Evolutionary conservation across 2,888 invertebrate species (phyloP).

Genomic region (Drosophila mercatorum): DNA sequence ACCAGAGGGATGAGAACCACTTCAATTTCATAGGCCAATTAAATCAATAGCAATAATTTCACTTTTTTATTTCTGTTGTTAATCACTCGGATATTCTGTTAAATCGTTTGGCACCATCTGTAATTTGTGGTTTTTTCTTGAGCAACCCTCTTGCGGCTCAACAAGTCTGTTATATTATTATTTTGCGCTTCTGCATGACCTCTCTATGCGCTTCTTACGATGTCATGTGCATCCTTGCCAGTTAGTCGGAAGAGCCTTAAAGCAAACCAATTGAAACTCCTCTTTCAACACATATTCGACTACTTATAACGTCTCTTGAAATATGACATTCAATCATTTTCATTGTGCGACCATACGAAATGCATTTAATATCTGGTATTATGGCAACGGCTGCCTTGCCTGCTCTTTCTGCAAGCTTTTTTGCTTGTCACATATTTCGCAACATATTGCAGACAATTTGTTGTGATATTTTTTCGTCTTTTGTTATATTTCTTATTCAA

Average conservation of each 20-base stretch:
- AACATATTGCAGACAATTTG: constrained; percentile 61
- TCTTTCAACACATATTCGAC: constrained; percentile 27
- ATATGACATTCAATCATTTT: constrained; percentile 62
- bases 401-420: not conserved
- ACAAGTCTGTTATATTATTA: too few species aligned
- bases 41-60: not conserved
- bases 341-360: constrained; percentile 56
- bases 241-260: constrained; percentile 3
- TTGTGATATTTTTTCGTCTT: constrained; percentile 29
- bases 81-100: not conserved
- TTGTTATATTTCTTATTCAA: constrained; percentile 32
- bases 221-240: not conserved
- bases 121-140: too few species aligned
- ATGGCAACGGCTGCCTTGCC: constrained; percentile 24
- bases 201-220: constrained; percentile 9
- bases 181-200: constrained; percentile 1
- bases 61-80: not conserved
- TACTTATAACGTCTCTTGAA: constrained; percentile 37
- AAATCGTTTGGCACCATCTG: too few species aligned
- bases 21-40: not conserved
- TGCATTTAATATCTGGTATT: constrained; percentile 75
- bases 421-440: constrained; percentile 36
- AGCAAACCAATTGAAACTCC: constrained; percentile 48
- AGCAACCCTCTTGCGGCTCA: too few species aligned
- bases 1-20: not conserved